Conservation (phyloP, 1,140 invertebrate genomes). For the Diachasmimorpha longicaudata region DNA sequence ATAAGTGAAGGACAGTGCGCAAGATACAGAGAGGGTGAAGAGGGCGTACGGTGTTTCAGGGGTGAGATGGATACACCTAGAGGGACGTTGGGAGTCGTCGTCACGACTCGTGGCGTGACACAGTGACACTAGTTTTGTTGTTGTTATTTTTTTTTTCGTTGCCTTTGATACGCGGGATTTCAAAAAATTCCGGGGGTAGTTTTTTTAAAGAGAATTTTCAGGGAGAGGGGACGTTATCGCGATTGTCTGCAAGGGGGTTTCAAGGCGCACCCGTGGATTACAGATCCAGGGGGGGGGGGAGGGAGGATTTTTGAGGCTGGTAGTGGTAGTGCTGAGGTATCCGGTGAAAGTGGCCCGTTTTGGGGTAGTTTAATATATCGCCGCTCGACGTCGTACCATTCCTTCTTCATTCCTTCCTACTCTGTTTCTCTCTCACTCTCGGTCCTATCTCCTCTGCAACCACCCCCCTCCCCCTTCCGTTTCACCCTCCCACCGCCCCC, state of each 20-base stretch:
- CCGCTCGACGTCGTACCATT: conserved; percentile 9
- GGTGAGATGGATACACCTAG: conserved; percentile 13
- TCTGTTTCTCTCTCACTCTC: no score
- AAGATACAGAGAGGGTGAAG: neutral
- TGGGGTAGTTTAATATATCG: conserved; percentile 3
- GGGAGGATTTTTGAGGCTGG: conserved; percentile 8
- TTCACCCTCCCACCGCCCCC: neutral
- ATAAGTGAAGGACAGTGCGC: neutral
- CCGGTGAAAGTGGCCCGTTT: conserved; percentile 16
- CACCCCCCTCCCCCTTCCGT: neutral
- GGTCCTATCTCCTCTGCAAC: no score
- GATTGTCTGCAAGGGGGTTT: neutral
- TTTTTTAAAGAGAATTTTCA: neutral
- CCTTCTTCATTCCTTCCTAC: neutral
- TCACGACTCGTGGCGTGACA: conserved; percentile 5
- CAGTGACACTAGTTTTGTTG: neutral
- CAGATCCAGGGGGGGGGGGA: neutral
- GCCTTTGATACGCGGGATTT: neutral
- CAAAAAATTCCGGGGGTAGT: neutral
- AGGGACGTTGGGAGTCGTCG: neutral
- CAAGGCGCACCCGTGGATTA: neutral
- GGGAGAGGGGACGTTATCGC: no score
- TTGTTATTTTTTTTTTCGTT: neutral
- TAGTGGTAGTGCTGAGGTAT: neutral
- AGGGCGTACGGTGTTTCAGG: neutral